Conservation (phyloP, 2,888 invertebrate species). For the Stratiomys singularior region DNA sequence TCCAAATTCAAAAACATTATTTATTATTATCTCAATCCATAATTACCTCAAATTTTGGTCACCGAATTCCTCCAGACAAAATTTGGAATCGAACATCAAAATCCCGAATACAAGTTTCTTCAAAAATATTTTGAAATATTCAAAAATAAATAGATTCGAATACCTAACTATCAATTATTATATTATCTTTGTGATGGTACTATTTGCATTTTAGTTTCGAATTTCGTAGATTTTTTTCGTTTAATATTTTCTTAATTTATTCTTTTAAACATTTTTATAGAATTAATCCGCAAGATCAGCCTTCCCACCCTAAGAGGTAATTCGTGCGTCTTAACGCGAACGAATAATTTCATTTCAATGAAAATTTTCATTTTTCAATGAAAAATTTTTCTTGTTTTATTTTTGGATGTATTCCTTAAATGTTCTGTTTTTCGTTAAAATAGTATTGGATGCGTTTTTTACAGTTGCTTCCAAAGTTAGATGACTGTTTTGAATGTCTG, state of each 20-base stretch:
- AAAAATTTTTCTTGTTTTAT: constrained; percentile 41
- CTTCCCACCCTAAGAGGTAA: constrained; percentile 61
- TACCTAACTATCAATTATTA: neutral
- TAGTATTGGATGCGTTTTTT: neutral
- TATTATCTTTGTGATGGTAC: constrained; percentile 23
- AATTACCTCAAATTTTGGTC: too few species aligned
- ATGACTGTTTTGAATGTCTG: constrained; percentile 9
- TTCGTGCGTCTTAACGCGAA: constrained; percentile 57
- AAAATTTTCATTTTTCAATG: constrained; percentile 49
- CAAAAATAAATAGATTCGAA: neutral
- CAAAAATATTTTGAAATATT: constrained; percentile 15
- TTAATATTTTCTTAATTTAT: constrained; percentile 55
- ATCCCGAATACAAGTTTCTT: too few species aligned
- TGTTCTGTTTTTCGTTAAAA: neutral
- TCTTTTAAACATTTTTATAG: constrained; percentile 61
- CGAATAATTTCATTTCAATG: constrained; percentile 53
- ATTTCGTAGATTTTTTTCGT: constrained; percentile 49
- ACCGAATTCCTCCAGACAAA: too few species aligned
- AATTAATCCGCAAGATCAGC: constrained; percentile 65
- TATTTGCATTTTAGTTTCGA: constrained; percentile 47
- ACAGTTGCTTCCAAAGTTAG: neutral
- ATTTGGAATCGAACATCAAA: too few species aligned
- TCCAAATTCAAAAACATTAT: too few species aligned
- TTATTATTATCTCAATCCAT: too few species aligned
- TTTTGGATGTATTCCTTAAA: constrained; percentile 31